A percentile compares a stretch with the other conserved stretches of the same genome.
Conservation (phyloP, 2,797 vertebrate genomes). For the Rhinichthys osculus region DNA sequence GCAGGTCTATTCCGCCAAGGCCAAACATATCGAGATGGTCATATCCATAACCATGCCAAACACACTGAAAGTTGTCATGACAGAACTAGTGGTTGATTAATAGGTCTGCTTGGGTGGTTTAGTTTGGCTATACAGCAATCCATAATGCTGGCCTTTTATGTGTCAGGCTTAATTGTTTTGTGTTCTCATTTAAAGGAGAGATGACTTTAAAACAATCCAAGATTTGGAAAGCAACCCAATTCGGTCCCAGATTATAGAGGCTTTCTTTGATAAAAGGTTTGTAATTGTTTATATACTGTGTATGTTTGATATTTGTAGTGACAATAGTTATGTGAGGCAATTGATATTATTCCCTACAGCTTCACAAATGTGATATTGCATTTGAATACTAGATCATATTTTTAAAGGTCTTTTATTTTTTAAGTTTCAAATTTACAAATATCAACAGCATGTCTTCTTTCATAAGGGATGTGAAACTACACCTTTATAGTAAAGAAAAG, state of each 20-base stretch:
- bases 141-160: not conserved
- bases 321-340: not conserved
- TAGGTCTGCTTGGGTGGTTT: conserved; percentile 1
- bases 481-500: not conserved
- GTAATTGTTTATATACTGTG: not conserved
- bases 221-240: conserved; percentile 92
- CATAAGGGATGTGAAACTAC: not conserved
- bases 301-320: not conserved
- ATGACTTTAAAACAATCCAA: conserved; percentile 82
- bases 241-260: conserved; percentile 86
- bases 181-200: conserved; percentile 77
- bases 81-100: not conserved
- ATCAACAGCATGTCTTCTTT: not conserved
- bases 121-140: not conserved
- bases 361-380: not conserved
- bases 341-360: not conserved
- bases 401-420: not conserved
- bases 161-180: conserved; percentile 1
- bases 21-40: not conserved
- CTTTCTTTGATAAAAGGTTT: conserved; percentile 93
- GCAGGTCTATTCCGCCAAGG: not conserved
- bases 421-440: not conserved
- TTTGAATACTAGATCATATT: not conserved
- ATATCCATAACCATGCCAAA: not conserved
- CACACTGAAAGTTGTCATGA: not conserved